phyloP scores from a whole-genome alignment of 2,113 vertebrate genomes.

The Dasyurus viverrinus region DNA sequence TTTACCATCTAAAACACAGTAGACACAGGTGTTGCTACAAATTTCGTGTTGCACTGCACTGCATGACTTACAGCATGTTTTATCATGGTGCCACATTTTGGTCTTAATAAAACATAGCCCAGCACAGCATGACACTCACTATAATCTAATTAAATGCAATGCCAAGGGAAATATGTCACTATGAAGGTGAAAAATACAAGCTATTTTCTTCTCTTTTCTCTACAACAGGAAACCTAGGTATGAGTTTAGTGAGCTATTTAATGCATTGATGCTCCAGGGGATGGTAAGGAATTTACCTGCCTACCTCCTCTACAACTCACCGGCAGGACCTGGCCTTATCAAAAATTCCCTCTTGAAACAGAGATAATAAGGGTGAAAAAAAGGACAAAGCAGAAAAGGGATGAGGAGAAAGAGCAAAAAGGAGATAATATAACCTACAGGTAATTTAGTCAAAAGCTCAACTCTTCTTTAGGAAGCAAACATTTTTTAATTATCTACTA shows the following conservation, averaged over 20 bases:
- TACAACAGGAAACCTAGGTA: slow-evolving; percentile 24
- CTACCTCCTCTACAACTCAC: slow-evolving; percentile 15
- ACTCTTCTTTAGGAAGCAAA: not conserved
- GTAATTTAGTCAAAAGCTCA: slow-evolving; percentile 3
- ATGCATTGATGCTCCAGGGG: not conserved
- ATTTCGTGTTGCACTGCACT: slow-evolving; percentile 50
- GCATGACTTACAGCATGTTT: slow-evolving; percentile 63
- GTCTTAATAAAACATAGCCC: slow-evolving; percentile 61
- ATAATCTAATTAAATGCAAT: slow-evolving; percentile 67
- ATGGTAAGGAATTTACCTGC: not conserved
- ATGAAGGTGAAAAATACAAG: slow-evolving; percentile 40
- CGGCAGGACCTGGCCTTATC: slow-evolving; percentile 16
- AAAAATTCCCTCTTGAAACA: not conserved
- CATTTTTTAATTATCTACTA: not conserved
- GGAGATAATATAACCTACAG: not conserved
- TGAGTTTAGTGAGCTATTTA: slow-evolving; percentile 36
- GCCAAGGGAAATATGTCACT: slow-evolving; percentile 62
- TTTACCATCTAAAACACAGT: slow-evolving; percentile 24
- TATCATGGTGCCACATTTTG: slow-evolving; percentile 53
- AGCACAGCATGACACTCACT: slow-evolving; percentile 40
- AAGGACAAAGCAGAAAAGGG: not conserved
- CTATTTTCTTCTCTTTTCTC: slow-evolving; percentile 27
- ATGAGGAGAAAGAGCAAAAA: not conserved
- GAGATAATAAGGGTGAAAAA: not conserved
- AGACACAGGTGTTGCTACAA: slow-evolving; percentile 62